Base-by-base conservation (phyloP, 2,888 invertebrate genomes). In the Polyommatus iphigenia region DNA sequence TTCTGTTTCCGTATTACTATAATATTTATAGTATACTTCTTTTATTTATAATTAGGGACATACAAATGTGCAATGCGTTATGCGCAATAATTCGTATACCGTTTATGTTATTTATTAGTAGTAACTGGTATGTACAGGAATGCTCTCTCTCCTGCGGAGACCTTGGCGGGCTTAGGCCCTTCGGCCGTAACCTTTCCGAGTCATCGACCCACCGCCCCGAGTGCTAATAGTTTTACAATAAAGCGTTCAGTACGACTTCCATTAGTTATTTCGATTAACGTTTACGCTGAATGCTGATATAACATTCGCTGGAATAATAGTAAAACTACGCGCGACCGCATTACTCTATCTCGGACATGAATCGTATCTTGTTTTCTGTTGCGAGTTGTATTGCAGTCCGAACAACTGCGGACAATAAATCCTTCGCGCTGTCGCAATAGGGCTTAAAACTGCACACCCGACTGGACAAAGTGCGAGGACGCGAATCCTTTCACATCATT, bases 401-500 rank as follows among this genome's bases (percentile, higher is more conserved):
- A 59, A 59, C 8, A 59, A 20, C 62, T 20, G 24, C 13, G 13
- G 10, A 13, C 24, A 59, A 24, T 24, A 13, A 13, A 10, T 29
- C 67, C 29, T 67, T 29, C 13, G 4, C 24, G 15, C 29, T 32
- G 15, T 67, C 5, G 29, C 6, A 67, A 67, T 15, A 67, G 15
- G 5, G 29, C 24, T 32, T 29, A 6, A 67, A 67, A 29, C 20
- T 29, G 67, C 0, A 0, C 1, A 10, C 6, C 15, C 67, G 7
- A 67, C 67, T 29, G 29, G 8, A 13, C 20, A 62, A 4, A 5
- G 29, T 67, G 67, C 67, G 24, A 32, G 67, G 29, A 29, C 67
- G 67, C 15, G 67, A 67, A 67, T 67, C 67, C 67, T 67, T 67
- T 32, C 67, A 32, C 29, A 20, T 67, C 67, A 67, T 67, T 67